These are phyloP conservation scores for Anomalospiza imberbis DNA, from an alignment of 2,797 vertebrate genomes.

Conservation along the genomic window DNA sequence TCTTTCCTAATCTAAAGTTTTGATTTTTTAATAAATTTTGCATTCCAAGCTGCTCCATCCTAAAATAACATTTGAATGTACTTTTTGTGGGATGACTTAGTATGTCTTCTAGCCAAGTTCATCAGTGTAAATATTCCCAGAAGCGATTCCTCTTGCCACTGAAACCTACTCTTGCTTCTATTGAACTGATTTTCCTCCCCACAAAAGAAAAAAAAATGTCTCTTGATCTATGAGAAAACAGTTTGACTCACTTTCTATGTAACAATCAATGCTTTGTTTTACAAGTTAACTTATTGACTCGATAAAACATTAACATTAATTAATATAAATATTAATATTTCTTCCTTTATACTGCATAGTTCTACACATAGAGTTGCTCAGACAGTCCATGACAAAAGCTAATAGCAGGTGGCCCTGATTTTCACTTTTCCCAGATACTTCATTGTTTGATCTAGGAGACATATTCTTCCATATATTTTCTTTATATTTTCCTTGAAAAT, in stretches of 20 bases:
- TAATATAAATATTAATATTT: neutral
- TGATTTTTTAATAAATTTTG: neutral
- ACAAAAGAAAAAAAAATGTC: neutral
- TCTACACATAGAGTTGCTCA: neutral
- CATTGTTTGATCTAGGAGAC: neutral
- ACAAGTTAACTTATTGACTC: neutral
- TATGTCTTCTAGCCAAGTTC: neutral
- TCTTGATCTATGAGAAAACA: neutral
- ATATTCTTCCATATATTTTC: neutral
- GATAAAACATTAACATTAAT: neutral
- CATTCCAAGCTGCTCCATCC: neutral
- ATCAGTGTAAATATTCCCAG: neutral
- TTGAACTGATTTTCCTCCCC: neutral
- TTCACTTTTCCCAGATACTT: neutral
- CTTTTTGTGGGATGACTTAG: neutral
- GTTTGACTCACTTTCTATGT: neutral
- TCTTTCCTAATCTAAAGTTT: neutral
- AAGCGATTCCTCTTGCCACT: neutral
- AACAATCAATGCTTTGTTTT: neutral
- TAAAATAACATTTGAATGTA: neutral
- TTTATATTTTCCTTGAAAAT: neutral
- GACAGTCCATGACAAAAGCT: neutral
- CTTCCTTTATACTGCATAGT: neutral
- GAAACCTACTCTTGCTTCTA: neutral
- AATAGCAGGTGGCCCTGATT: neutral